Percentiles rank a stretch among this genome's conserved stretches.
Evolutionary conservation across 1,140 invertebrate genomes (phyloP).

Genomic region (Monomorium pharaonis): DNA sequence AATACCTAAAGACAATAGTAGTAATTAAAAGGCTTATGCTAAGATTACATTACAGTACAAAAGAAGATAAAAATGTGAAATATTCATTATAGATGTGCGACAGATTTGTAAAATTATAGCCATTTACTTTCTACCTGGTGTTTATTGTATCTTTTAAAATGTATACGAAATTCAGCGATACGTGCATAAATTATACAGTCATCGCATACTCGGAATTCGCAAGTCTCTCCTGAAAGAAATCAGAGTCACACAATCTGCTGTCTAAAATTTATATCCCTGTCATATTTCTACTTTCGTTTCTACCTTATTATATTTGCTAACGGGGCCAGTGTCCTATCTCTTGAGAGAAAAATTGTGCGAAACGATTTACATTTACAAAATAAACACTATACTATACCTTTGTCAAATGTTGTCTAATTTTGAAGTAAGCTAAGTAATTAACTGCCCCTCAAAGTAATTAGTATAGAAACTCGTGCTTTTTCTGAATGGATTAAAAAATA

Average conservation of each 20-base stretch:
- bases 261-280: conserved; percentile 1
- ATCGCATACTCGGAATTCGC: background rate
- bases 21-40: background rate
- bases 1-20: background rate
- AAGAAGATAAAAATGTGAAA: background rate
- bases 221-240: background rate
- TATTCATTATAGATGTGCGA: background rate
- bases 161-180: background rate
- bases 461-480: background rate
- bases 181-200: background rate
- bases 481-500: background rate
- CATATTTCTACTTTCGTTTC: background rate
- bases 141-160: background rate
- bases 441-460: background rate
- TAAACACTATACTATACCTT: background rate
- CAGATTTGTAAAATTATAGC: background rate
- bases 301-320: background rate
- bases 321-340: background rate
- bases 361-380: background rate
- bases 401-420: background rate
- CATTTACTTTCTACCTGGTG: background rate
- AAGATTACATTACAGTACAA: background rate
- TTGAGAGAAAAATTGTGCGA: background rate
- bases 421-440: background rate
- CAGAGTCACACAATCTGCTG: background rate